phyloP scores from a whole-genome alignment of 1,140 invertebrate species.

The Drosophila saltans region DNA sequence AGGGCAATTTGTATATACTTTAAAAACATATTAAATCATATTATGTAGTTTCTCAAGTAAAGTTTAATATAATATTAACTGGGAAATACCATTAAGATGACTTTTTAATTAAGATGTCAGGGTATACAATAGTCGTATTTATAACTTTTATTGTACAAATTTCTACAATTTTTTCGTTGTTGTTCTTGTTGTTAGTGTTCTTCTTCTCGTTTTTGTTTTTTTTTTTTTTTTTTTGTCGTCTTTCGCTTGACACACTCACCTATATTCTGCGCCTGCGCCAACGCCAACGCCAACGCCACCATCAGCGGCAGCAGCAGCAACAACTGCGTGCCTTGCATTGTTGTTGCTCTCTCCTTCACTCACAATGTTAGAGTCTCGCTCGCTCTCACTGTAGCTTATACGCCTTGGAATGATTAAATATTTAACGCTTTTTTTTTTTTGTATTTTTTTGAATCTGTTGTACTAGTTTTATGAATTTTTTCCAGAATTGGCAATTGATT shows the following conservation, averaged over 20 bases:
- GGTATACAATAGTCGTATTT: constrained; percentile 14
- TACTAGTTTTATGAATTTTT: background rate
- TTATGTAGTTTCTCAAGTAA: too few relatives aligned
- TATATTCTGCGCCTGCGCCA: constrained; percentile 75
- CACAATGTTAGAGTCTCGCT: constrained; percentile 27
- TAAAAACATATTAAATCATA: too few relatives aligned
- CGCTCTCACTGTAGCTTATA: constrained; percentile 13
- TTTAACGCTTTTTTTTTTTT: constrained; percentile 9
- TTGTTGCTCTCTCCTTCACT: constrained; percentile 48
- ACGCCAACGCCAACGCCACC: constrained; percentile 42
- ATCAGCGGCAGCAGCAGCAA: constrained; percentile 27
- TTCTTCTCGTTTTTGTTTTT: constrained; percentile 33
- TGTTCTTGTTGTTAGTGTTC: constrained; percentile 3
- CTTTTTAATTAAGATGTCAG: background rate
- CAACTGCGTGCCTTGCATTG: constrained; percentile 69
- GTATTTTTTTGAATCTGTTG: background rate
- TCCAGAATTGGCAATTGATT: background rate
- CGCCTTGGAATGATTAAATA: background rate
- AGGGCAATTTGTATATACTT: too few relatives aligned
- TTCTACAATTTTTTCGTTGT: constrained; percentile 17
- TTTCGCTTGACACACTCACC: constrained; percentile 79
- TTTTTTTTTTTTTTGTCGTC: constrained; percentile 50
- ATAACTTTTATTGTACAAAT: background rate
- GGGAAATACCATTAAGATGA: too few relatives aligned
- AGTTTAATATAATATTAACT: too few relatives aligned